Evolutionary conservation across 2,113 vertebrate genomes (phyloP), one percentile per base, ranked within the genome.

Genomic region (Lasiurus borealis): DNA sequence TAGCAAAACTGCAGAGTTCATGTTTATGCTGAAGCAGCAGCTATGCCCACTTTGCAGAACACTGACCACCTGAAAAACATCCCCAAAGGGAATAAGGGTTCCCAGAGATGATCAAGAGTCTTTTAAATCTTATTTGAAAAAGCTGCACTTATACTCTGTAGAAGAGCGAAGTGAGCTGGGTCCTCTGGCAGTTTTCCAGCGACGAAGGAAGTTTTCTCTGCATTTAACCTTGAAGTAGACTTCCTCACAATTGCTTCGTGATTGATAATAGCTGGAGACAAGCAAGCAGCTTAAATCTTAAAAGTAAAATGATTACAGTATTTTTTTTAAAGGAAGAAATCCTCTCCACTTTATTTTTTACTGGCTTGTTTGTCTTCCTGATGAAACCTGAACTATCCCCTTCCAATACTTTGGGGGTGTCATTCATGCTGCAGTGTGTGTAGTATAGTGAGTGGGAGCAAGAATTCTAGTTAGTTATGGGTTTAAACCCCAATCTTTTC

Each of bases 1-100:
- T 83, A 84, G 71, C 27, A 93, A 93, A 95, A 89, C 23, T 69
- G 40, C 91, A 87, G 46, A 85, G 31, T 11, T 84, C n/a, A 36
- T 40, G 27, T 90, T 96, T 93, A 50, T 90, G 91, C 95, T 96
- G 92, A 97, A 72, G 69, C 93, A 96, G 94, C 93, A 97, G 44
- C 59, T 68, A 48, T 27, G 19, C 31, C 50, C 77, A 86, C 85
- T 92, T 48, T 90, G 71, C 46, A 87, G 57, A 97, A 93, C 64
- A 82, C 75, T 69, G 54, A 54, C 48, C 91, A 96, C 85, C 92
- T 94, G 76, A 96, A 94, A 92, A 95, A n/a, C 46, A 89, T 50
- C 40, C 57, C 64, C 8, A 50, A 82, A 90, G 71, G 93, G 94
- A 91, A 84, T 31, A 80, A 87, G 66, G 57, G 8, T 52, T 92